phyloP scores from a whole-genome alignment of 2,888 invertebrate species.

The Pristionchus arcanus region DNA sequence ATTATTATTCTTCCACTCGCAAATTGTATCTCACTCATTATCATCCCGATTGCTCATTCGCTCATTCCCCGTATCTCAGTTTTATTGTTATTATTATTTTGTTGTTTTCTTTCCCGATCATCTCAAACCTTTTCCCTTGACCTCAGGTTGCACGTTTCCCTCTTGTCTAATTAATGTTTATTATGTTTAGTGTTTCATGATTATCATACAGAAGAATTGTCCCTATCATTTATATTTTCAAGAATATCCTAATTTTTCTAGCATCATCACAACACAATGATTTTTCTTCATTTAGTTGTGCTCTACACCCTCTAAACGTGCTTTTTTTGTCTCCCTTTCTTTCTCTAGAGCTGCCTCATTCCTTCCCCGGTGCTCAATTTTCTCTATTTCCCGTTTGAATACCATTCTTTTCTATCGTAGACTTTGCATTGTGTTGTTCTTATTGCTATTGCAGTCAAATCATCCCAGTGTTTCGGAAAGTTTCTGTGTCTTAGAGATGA shows the following conservation, averaged over 20 bases:
- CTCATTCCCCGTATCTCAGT: not conserved
- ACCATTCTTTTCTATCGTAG: not conserved
- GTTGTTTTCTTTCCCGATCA: slow-evolving; percentile 6
- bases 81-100: slow-evolving; percentile 38
- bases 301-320: not conserved
- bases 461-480: slow-evolving; percentile 13
- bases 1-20: not conserved
- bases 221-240: not conserved
- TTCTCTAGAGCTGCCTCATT: slow-evolving; percentile 11
- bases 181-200: slow-evolving; percentile 4
- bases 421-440: not conserved
- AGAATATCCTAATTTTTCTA: not conserved
- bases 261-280: slow-evolving; percentile 34
- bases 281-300: not conserved
- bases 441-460: not conserved
- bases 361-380: not conserved
- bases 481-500: slow-evolving; percentile 37
- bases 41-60: not conserved
- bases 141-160: slow-evolving; percentile 24
- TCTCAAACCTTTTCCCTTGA: slow-evolving; percentile 30
- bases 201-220: not conserved
- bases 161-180: slow-evolving; percentile 4
- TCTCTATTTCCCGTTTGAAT: slow-evolving; percentile 34
- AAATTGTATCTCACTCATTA: slow-evolving; percentile 29
- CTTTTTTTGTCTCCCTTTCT: not conserved